Percentiles rank a stretch among this genome's conserved stretches.
phyloP scores from a whole-genome alignment of 2,113 vertebrate species.

The Shinisaurus crocodilurus region DNA sequence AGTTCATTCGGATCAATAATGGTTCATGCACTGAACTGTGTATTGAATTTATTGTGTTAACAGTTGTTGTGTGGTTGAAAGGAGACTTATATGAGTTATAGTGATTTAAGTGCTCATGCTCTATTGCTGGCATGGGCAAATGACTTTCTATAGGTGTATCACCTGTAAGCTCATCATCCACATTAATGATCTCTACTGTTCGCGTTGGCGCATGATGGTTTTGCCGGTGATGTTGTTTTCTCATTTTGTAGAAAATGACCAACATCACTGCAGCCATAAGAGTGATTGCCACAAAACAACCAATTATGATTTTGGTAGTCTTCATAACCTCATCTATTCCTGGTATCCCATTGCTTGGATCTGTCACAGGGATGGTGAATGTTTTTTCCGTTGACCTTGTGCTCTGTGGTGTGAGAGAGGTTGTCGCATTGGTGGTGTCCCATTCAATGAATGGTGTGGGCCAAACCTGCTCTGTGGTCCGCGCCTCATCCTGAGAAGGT shows the following conservation, averaged over 20 bases:
- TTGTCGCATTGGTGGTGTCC: conserved; percentile 92
- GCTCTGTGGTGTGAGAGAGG: conserved; percentile 86
- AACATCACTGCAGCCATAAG: conserved; percentile 99
- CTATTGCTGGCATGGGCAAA: conserved; percentile 94
- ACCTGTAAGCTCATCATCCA: conserved; percentile 96
- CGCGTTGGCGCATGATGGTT: conserved; percentile 94
- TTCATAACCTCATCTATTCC: conserved; percentile 99
- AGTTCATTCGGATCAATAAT: conserved; percentile 99
- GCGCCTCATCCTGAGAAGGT: conserved; percentile 92
- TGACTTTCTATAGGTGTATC: conserved; percentile 94
- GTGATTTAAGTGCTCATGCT: conserved; percentile 99
- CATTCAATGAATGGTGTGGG: conserved; percentile 90
- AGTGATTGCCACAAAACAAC: conserved; percentile 99
- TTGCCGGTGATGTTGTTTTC: conserved; percentile 98
- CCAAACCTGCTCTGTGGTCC: conserved; percentile 89
- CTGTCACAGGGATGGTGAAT: conserved; percentile 92
- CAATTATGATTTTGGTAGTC: conserved; percentile 99
- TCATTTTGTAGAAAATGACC: conserved; percentile 99
- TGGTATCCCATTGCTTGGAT: conserved; percentile 86
- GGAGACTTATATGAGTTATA: conserved; percentile 98
- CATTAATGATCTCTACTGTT: conserved; percentile 98
- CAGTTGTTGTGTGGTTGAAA: conserved; percentile 95
- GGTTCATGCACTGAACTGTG: conserved; percentile 99
- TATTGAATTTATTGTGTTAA: conserved; percentile 99
- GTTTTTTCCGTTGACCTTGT: conserved; percentile 94